Percentiles rank a stretch among this genome's conserved stretches.
Evolutionary conservation across 1,140 invertebrate genomes (phyloP).

Genomic region (Nasonia longicornis): DNA sequence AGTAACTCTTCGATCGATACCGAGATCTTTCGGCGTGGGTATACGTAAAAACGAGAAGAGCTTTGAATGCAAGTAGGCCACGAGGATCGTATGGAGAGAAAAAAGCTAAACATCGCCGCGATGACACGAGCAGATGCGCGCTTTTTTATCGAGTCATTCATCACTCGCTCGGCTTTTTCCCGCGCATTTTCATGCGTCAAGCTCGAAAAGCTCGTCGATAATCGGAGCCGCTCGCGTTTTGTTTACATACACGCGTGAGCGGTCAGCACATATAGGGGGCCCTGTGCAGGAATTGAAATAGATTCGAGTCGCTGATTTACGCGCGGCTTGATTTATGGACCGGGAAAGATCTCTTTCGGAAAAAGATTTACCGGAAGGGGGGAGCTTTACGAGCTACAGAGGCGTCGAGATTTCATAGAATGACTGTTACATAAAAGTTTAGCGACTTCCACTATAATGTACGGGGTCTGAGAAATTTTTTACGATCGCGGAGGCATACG

Average conservation of each 20-base stretch:
- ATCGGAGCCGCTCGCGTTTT: neutral
- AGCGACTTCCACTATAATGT: neutral
- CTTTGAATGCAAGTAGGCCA: neutral
- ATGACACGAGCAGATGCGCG: neutral
- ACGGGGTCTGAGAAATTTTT: neutral
- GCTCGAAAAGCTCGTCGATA: neutral
- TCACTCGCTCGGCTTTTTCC: neutral
- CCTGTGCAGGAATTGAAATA: neutral
- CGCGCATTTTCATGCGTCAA: neutral
- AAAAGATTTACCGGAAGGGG: neutral
- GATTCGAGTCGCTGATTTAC: constrained; percentile 33
- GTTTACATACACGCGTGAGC: constrained; percentile 19
- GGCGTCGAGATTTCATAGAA: neutral
- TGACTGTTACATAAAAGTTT: neutral
- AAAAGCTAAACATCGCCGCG: neutral
- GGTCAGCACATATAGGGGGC: no score
- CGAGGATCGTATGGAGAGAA: neutral
- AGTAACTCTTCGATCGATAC: neutral
- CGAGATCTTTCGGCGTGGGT: neutral
- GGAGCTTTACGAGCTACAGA: constrained; percentile 10
- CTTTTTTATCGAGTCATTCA: constrained; percentile 9
- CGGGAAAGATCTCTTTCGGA: constrained; percentile 13
- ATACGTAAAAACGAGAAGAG: neutral
- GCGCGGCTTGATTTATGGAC: constrained; percentile 25
- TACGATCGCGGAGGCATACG: neutral